Conservation (phyloP, 2,113 vertebrate species). For the Tragelaphus strepsiceros region DNA sequence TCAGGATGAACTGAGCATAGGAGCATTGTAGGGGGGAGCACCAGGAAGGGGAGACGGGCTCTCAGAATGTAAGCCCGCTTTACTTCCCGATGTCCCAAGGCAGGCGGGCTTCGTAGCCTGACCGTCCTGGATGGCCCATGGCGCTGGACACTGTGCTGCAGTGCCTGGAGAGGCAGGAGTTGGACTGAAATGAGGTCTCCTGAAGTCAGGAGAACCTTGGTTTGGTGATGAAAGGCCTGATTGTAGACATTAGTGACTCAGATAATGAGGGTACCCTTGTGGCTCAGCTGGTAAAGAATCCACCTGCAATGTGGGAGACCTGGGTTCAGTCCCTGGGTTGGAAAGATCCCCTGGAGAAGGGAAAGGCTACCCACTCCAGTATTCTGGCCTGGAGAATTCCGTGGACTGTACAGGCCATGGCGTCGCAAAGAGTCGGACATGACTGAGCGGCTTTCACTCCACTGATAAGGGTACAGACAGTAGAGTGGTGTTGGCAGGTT, state of each 20-base stretch:
- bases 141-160: fast-evolving
- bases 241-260: not conserved
- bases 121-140: not conserved
- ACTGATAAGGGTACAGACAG: not conserved
- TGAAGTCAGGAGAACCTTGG: not conserved
- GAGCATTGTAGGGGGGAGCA: fast-evolving
- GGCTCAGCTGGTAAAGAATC: not conserved
- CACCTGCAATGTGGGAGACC: not conserved
- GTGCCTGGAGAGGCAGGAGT: not conserved
- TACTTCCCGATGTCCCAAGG: not conserved
- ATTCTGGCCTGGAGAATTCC: not conserved
- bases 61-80: not conserved
- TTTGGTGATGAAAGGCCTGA: not conserved
- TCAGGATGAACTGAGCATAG: not conserved
- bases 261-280: not conserved
- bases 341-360: not conserved
- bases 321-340: fast-evolving
- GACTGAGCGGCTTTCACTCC: not conserved
- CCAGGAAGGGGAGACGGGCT: not conserved
- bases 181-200: not conserved
- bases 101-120: not conserved
- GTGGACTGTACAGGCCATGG: not conserved
- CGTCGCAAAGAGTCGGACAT: fast-evolving
- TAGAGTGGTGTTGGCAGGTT: not conserved
- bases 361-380: not conserved